Evolutionary conservation across 2,888 invertebrate genomes (phyloP), one percentile per base, ranked within the genome.

Genomic region (Apodemia hepburni): DNA sequence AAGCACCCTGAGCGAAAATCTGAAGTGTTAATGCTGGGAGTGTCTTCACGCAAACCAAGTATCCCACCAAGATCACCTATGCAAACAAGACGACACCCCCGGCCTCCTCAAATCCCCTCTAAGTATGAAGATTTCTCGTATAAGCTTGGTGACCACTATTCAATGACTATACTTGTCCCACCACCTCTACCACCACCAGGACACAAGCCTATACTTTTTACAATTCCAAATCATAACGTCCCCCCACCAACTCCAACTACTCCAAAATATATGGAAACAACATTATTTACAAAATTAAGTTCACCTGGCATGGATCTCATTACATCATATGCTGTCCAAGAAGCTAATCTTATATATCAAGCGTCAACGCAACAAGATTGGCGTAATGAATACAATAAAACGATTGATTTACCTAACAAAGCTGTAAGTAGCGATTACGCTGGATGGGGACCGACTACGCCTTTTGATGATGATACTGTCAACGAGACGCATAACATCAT

Each of bases 141-240:
- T 66, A 93, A 93, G 77, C 72, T 85, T 47, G 84, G 85, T 59
- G 92, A 94, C 17, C 86, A 88, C 59, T 92, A 92, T 68, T 95
- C 94, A 0, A 93, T 94, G 82, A 95, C 95, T 0, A 93, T 95
- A 76, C 87, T 95, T 63, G 93, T 95, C 65, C 95, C 95, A 15
- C 95, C 95, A 12, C 95, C 95, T 1, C 87, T 93, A 42, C 93
- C 93, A 22, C 87, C 91, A 0, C 87, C 85, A 4, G 84, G 84
- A 15, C 86, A 87, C 65, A 79, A 86, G 69, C 79, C 82, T 33
- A 75, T 85, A 9, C 80, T 86, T 1, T 90, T 79, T 69, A 70
- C 80, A 45, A 73, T 84, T 4, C 70, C 80, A 29, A 80, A 86
- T 42, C 82, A 84, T 18, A 81, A 82, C 71, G 58, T 71, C 1